These are phyloP conservation scores for Onthophagus taurus DNA, from an alignment of 1,140 invertebrate species.

Conservation along the genomic window DNA sequence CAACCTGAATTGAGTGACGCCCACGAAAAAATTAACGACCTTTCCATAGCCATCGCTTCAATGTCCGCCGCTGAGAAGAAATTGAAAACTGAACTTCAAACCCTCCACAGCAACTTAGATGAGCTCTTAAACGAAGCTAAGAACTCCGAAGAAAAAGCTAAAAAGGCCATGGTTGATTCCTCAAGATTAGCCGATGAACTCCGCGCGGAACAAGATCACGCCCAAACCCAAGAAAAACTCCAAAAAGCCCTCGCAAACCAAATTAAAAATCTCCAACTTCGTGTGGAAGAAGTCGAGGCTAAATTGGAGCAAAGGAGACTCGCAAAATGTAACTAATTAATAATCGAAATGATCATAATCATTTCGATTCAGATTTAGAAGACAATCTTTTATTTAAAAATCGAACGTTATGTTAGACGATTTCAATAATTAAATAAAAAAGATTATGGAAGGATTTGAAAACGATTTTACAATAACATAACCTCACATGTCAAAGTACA, in stretches of 20 bases:
- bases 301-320: conserved; percentile 97
- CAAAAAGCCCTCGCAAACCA: conserved; percentile 94
- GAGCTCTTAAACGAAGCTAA: conserved; percentile 93
- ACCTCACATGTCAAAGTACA: too few relatives aligned
- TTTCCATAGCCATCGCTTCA: conserved; percentile 84
- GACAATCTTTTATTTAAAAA: too few relatives aligned
- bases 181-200: conserved; percentile 95
- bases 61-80: conserved; percentile 95
- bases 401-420: too few relatives aligned
- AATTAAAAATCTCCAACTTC: conserved; percentile 95
- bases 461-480: too few relatives aligned
- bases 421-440: too few relatives aligned
- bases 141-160: conserved; percentile 93
- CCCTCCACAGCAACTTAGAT: conserved; percentile 93
- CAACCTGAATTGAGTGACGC: conserved; percentile 94
- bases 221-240: conserved; percentile 94
- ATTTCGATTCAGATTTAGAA: too few relatives aligned
- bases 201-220: conserved; percentile 96
- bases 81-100: conserved; percentile 92
- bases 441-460: too few relatives aligned
- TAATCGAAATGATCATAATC: too few relatives aligned
- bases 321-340: too few relatives aligned
- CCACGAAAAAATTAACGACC: conserved; percentile 93
- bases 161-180: conserved; percentile 97
- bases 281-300: conserved; percentile 91